These are phyloP conservation scores for Antheraea mylitta DNA, from an alignment of 1,140 invertebrate species.

Conservation along the genomic window DNA sequence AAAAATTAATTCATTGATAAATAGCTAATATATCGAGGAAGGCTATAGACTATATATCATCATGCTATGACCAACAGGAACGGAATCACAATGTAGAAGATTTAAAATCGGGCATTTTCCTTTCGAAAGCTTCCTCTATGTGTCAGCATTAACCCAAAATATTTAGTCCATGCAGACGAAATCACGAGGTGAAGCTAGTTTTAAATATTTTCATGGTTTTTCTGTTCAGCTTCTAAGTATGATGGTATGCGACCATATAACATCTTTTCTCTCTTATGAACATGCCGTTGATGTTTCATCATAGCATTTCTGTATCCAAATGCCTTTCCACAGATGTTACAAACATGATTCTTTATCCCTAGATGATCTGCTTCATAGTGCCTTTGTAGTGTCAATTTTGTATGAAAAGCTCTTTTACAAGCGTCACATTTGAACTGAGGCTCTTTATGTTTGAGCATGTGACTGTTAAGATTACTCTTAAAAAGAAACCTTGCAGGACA, in stretches of 20 bases:
- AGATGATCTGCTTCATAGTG: constrained; percentile 75
- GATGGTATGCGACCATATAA: constrained; percentile 53
- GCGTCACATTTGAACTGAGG: constrained; percentile 61
- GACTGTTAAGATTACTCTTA: constrained; percentile 77
- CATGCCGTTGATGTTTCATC: constrained; percentile 75
- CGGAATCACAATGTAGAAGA: no score
- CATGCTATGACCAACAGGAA: no score
- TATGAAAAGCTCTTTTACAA: constrained; percentile 66
- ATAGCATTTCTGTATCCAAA: constrained; percentile 77
- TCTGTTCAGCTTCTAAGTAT: constrained; percentile 46
- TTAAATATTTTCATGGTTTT: background rate
- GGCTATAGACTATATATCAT: no score
- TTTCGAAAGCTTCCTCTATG: no score
- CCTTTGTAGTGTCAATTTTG: constrained; percentile 48
- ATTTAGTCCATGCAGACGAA: no score
- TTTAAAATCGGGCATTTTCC: no score
- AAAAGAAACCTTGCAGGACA: constrained; percentile 76
- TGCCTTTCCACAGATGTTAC: constrained; percentile 75
- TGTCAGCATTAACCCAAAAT: no score
- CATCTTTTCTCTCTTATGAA: constrained; percentile 73
- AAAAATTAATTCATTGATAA: no score
- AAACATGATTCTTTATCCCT: constrained; percentile 76
- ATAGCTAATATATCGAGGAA: no score
- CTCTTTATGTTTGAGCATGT: constrained; percentile 69
- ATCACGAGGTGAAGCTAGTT: no score